Conservation (phyloP, 2,113 vertebrate genomes). For the Tupaia tana region DNA sequence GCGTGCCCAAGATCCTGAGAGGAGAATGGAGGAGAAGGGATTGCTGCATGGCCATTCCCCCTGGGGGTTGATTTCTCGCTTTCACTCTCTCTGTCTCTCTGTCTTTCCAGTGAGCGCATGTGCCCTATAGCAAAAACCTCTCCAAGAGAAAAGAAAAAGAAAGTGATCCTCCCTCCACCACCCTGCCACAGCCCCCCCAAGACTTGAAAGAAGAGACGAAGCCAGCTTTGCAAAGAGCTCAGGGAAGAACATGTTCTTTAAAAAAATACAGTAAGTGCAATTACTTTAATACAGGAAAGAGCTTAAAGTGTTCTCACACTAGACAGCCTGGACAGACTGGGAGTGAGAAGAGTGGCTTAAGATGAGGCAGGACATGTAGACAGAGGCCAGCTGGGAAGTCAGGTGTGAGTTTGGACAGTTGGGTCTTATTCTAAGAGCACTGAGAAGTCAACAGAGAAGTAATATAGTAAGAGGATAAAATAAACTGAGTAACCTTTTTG, state of each 20-base stretch:
- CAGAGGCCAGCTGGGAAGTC: background rate
- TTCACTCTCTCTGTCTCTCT: no score
- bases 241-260: constrained; percentile 2
- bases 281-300: background rate
- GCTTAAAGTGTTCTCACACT: background rate
- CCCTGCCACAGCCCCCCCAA: background rate
- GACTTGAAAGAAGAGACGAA: background rate
- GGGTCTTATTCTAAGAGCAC: constrained; percentile 6
- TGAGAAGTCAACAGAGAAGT: background rate
- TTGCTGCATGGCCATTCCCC: no score
- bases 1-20: no score
- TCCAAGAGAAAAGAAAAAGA: no score
- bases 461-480: background rate
- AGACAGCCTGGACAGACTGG: background rate
- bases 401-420: background rate
- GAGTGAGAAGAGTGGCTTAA: background rate
- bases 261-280: background rate
- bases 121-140: no score
- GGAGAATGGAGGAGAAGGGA: no score
- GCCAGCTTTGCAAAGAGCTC: background rate
- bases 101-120: no score
- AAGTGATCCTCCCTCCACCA: no score
- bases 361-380: background rate
- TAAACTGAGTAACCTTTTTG: background rate
- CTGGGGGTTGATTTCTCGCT: no score